Evolutionary conservation across 2,888 invertebrate genomes (phyloP), one percentile per base, ranked within the genome.

Genomic region (Drosophila anceps): DNA sequence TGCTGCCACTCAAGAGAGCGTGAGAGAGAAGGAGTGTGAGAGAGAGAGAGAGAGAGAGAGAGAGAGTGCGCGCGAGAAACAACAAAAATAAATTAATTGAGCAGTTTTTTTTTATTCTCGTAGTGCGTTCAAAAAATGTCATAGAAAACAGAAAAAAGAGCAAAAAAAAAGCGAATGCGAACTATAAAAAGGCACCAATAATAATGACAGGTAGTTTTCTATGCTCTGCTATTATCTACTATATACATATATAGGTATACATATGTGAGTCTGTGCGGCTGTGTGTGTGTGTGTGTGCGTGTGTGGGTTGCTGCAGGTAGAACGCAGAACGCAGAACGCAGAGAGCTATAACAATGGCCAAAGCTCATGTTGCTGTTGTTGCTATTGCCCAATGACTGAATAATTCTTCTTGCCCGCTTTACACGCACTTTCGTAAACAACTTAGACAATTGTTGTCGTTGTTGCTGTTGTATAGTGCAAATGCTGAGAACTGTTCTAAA

Each of bases 361-460:
- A 60, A 33, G 44, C 60, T 62, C 37, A 43, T 15, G 24, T n/a
- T 57, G 33, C 15, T 73, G 68, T 58, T 79, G 55, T 66, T 69
- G 72, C 72, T 82, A 68, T 62, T 82, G 81, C 53, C 76, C 69
- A 80, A 81, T 79, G 75, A 76, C 73, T 79, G 88, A 87, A 90
- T 85, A 90, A 82, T 86, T 88, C 84, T 79, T 79, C 71, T 69
- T 75, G 75, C 73, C 41, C 59, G 73, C 81, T 78, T 82, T 73
- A 72, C 84, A 81, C 86, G 83, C 80, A 88, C 82, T 91, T 90
- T 91, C 90, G 91, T 91, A 90, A 90, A 90, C 90, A 90, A 90
- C 80, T 87, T 85, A 71, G 80, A 64, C 76, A 74, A 39, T 68
- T 75, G 66, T 69, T 55, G 50, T 58, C 73, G 71, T 72, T 68